Conservation (phyloP, 2,888 invertebrate genomes). For the Lathronympha strigana region DNA sequence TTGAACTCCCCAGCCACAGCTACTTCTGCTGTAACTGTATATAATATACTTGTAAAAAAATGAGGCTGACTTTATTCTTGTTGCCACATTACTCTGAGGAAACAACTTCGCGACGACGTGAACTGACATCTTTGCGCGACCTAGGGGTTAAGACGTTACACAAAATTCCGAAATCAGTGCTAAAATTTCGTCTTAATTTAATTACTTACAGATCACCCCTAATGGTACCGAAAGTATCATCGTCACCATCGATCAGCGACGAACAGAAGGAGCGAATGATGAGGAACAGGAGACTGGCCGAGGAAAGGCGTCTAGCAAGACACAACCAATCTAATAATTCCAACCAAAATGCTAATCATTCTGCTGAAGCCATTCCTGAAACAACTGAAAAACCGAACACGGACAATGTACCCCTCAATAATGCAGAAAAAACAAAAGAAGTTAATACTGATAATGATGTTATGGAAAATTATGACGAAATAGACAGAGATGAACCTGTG, state of each 20-base stretch:
- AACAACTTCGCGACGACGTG: too few relatives aligned
- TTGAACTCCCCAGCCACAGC: too few relatives aligned
- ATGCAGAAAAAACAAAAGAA: not conserved
- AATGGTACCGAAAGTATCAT: slow-evolving; percentile 68
- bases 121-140: too few relatives aligned
- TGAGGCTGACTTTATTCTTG: too few relatives aligned
- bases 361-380: slow-evolving; percentile 3
- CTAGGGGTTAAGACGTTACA: too few relatives aligned
- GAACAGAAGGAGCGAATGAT: slow-evolving; percentile 88
- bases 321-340: slow-evolving; percentile 57
- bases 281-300: slow-evolving; percentile 86
- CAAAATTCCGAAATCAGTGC: too few relatives aligned
- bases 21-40: too few relatives aligned
- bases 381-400: not conserved
- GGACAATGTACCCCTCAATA: not conserved
- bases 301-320: slow-evolving; percentile 85
- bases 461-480: slow-evolving; percentile 7
- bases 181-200: not conserved
- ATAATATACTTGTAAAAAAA: too few relatives aligned
- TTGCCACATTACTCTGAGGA: too few relatives aligned
- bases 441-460: not conserved
- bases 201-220: slow-evolving; percentile 54
- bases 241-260: slow-evolving; percentile 80
- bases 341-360: slow-evolving; percentile 13
- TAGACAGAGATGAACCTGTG: slow-evolving; percentile 47